Conservation (phyloP, 2,113 vertebrate genomes). For the Malurus melanocephalus region DNA sequence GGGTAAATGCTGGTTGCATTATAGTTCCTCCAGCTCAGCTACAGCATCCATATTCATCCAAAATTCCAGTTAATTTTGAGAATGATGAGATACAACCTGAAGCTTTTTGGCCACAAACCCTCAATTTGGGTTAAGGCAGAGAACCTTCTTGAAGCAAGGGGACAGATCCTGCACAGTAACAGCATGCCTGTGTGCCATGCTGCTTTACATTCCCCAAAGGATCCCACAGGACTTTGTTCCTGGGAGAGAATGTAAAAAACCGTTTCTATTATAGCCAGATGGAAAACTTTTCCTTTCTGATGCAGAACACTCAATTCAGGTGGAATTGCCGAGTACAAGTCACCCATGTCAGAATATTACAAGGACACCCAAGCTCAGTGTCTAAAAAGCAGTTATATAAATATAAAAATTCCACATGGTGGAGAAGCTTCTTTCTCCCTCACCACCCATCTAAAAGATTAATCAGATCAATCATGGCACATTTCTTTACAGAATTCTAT, state of each 20-base stretch:
- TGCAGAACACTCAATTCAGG: not conserved
- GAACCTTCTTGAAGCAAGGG: not conserved
- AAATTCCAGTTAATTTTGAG: not conserved
- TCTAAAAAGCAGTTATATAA: slow-evolving; percentile 27
- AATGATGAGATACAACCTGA: not conserved
- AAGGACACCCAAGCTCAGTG: not conserved
- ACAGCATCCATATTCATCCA: fast-evolving
- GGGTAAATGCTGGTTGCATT: not conserved
- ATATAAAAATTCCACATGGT: not conserved
- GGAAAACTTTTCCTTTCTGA: not conserved
- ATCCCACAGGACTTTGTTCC: not conserved
- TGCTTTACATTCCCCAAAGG: not conserved
- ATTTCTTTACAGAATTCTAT: slow-evolving; percentile 57
- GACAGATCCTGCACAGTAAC: not conserved
- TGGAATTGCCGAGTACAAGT: not conserved
- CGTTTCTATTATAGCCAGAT: not conserved
- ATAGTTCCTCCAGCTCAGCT: not conserved
- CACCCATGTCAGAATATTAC: not conserved
- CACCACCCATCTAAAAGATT: slow-evolving; percentile 43
- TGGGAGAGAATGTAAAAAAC: not conserved
- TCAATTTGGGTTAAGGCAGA: not conserved
- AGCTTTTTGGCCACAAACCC: not conserved
- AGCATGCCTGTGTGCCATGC: fast-evolving
- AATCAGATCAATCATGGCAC: slow-evolving; percentile 40
- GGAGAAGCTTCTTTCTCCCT: slow-evolving; percentile 18